Evolutionary conservation across 2,888 invertebrate species (phyloP).

Genomic region (Gastracanthus pulcherrimus): DNA sequence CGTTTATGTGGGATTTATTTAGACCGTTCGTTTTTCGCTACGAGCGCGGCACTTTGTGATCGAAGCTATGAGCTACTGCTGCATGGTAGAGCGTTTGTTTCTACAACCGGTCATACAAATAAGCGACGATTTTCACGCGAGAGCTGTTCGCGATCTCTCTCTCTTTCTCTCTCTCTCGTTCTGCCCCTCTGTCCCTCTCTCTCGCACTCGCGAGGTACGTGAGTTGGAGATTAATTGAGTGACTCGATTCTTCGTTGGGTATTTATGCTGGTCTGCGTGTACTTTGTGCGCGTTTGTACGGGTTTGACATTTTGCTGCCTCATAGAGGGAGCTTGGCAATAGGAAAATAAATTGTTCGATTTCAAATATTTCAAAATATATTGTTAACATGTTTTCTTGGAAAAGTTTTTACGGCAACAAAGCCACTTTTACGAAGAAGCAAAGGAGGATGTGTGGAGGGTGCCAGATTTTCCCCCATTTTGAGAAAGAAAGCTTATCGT

Average conservation of each 20-base stretch:
- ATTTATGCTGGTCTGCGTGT: background rate
- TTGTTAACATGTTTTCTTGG: no score
- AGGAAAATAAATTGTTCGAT: background rate
- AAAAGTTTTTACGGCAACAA: no score
- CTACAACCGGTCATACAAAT: constrained; percentile 28
- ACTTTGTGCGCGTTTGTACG: background rate
- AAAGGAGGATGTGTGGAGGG: no score
- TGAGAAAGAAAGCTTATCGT: no score
- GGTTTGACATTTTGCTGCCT: background rate
- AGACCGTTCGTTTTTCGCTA: background rate
- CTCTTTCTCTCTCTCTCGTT: background rate
- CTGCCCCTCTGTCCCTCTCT: background rate
- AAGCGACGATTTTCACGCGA: constrained; percentile 51
- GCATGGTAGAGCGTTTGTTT: background rate
- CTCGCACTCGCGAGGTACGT: constrained; percentile 22
- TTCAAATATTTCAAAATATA: no score
- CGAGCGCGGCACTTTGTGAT: background rate
- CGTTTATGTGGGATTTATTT: no score
- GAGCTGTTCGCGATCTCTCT: background rate
- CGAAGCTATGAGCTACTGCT: background rate
- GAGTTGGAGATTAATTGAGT: constrained; percentile 23
- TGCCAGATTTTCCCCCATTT: no score
- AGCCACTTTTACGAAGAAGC: no score
- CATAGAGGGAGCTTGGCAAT: no score
- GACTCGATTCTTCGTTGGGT: background rate